phyloP scores from a whole-genome alignment of 1,140 invertebrate genomes.

The Trachymyrmex septentrionalis region DNA sequence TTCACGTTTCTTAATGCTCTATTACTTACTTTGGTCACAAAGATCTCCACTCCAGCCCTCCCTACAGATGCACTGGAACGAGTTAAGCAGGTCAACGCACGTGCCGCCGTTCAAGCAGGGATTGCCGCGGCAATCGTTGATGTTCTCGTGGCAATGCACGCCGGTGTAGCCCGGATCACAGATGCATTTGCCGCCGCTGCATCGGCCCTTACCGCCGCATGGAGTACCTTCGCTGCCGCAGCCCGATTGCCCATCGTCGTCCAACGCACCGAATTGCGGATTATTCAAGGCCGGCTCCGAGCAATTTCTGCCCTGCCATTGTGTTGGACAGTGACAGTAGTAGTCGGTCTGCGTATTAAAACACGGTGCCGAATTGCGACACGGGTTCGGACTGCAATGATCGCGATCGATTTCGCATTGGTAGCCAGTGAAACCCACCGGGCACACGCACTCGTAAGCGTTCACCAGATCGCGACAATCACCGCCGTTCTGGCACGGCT shows the following conservation, averaged over 20 bases:
- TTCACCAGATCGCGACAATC: slow-evolving; percentile 94
- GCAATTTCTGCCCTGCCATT: slow-evolving; percentile 96
- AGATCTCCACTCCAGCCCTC: slow-evolving; percentile 90
- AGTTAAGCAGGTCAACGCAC: slow-evolving; percentile 92
- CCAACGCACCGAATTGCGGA: slow-evolving; percentile 86
- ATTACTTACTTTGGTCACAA: slow-evolving; percentile 88
- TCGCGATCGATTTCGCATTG: slow-evolving; percentile 94
- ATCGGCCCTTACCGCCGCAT: slow-evolving; percentile 94
- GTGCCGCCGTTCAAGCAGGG: slow-evolving; percentile 92
- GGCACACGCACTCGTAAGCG: slow-evolving; percentile 93
- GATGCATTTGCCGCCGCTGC: slow-evolving; percentile 90
- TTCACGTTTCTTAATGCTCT: not conserved
- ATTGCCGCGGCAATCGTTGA: slow-evolving; percentile 91
- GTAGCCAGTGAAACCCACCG: slow-evolving; percentile 92
- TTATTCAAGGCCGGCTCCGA: slow-evolving; percentile 89
- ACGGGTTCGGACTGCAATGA: slow-evolving; percentile 94
- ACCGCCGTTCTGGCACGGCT: slow-evolving; percentile 94
- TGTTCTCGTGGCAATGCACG: slow-evolving; percentile 91
- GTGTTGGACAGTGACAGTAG: slow-evolving; percentile 95
- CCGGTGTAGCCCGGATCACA: slow-evolving; percentile 93
- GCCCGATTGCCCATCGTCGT: slow-evolving; percentile 80
- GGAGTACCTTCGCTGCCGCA: slow-evolving; percentile 86
- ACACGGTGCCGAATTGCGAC: slow-evolving; percentile 92
- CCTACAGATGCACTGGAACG: slow-evolving; percentile 92
- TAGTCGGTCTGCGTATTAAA: slow-evolving; percentile 95